Evolutionary conservation across 2,113 vertebrate genomes (phyloP).

Genomic region (Sphaerodactylus townsendi): DNA sequence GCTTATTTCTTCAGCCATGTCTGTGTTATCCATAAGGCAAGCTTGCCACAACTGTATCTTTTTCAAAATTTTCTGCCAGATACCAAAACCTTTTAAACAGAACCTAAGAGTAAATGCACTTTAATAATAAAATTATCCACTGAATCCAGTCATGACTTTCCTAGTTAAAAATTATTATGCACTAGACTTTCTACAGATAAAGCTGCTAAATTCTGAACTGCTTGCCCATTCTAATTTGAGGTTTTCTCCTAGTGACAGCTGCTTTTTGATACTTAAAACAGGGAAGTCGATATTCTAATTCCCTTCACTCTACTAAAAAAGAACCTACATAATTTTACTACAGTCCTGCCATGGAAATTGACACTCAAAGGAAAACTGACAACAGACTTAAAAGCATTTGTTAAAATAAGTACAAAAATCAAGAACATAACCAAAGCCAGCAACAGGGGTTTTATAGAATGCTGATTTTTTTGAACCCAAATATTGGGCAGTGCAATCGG

Average conservation of each 20-base stretch:
- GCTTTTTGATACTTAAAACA: conserved; percentile 44
- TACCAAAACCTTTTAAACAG: not conserved
- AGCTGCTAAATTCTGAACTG: not conserved
- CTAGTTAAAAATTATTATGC: conserved; percentile 41
- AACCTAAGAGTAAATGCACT: not conserved
- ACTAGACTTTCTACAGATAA: not conserved
- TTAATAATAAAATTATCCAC: conserved; percentile 32
- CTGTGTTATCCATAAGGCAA: not conserved
- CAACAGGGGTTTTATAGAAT: conserved; percentile 44
- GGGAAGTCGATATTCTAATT: conserved; percentile 43
- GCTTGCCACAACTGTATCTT: not conserved
- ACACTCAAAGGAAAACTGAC: conserved; percentile 35
- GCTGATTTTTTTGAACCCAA: conserved; percentile 51
- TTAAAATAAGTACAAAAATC: conserved; percentile 53
- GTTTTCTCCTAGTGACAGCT: conserved; percentile 24
- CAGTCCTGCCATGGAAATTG: conserved; percentile 13
- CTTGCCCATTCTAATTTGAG: conserved; percentile 40
- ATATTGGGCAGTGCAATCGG: too few species aligned
- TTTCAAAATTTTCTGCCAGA: not conserved
- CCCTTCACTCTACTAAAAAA: conserved; percentile 58
- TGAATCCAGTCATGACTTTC: conserved; percentile 27
- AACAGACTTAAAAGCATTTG: conserved; percentile 47
- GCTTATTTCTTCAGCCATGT: not conserved
- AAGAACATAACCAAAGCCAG: conserved; percentile 44
- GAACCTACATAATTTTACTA: conserved; percentile 54